These are phyloP conservation scores for Lithophane ornitopus DNA, from an alignment of 2,888 invertebrate genomes.

Conservation along the genomic window DNA sequence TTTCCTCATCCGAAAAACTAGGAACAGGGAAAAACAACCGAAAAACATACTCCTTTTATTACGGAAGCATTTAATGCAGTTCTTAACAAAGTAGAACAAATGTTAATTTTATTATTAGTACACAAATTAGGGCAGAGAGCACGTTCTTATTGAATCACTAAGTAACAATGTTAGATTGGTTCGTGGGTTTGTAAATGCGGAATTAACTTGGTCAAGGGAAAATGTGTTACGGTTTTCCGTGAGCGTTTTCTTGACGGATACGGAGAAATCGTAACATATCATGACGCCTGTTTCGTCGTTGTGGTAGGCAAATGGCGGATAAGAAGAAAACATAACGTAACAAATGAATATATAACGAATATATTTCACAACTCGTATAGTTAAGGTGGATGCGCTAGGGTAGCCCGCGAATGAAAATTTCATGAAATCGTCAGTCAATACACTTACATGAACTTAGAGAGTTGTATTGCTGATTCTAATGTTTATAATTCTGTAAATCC, in stretches of 20 bases:
- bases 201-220: slow-evolving; percentile 33
- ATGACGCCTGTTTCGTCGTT: no score
- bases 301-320: no score
- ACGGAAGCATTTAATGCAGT: slow-evolving; percentile 55
- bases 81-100: slow-evolving; percentile 26
- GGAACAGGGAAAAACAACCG: slow-evolving; percentile 27
- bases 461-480: no score
- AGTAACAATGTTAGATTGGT: slow-evolving; percentile 28
- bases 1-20: slow-evolving; percentile 13
- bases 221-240: background rate
- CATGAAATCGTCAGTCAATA: no score
- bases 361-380: no score
- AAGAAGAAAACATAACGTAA: no score
- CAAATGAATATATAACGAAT: no score
- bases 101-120: slow-evolving; percentile 45
- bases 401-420: no score
- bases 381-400: no score
- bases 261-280: no score
- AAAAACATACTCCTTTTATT: slow-evolving; percentile 30
- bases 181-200: slow-evolving; percentile 27
- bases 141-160: slow-evolving; percentile 50
- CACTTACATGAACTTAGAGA: no score
- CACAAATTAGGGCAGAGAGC: slow-evolving; percentile 35
- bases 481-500: no score
- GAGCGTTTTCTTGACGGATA: background rate